phyloP scores from a whole-genome alignment of 2,888 invertebrate species.

The Micoletzkya japonica region DNA sequence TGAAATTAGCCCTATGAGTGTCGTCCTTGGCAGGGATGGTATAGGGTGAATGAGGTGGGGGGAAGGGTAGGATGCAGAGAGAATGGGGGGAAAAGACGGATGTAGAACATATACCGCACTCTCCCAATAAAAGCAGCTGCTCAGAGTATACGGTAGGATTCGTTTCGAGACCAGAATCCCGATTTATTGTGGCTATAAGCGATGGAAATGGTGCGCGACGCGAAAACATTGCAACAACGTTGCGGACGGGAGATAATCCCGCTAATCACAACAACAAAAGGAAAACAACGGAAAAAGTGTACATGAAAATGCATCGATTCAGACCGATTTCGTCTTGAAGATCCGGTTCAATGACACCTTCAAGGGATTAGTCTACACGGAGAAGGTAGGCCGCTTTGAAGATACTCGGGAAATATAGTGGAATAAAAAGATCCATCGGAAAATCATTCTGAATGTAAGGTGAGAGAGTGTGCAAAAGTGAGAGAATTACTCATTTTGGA shows the following conservation, averaged over 20 bases:
- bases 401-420: neutral
- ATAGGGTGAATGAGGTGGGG: neutral
- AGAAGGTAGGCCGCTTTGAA: conserved; percentile 30
- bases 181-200: too few relatives aligned
- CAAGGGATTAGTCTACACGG: conserved; percentile 56
- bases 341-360: conserved; percentile 58
- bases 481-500: too few relatives aligned
- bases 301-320: conserved; percentile 2
- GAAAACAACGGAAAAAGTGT: too few relatives aligned
- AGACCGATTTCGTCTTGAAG: conserved; percentile 59
- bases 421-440: neutral
- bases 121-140: neutral
- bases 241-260: too few relatives aligned
- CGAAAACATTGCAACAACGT: too few relatives aligned
- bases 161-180: too few relatives aligned
- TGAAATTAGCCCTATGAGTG: conserved; percentile 7
- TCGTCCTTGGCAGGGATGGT: neutral
- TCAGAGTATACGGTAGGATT: too few relatives aligned
- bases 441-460: neutral
- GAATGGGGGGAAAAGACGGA: neutral
- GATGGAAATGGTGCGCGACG: too few relatives aligned
- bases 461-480: too few relatives aligned
- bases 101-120: neutral
- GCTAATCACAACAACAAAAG: too few relatives aligned
- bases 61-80: neutral